These are phyloP conservation scores for Conchocele bisecta DNA, from an alignment of 2,888 invertebrate genomes.

Conservation along the genomic window DNA sequence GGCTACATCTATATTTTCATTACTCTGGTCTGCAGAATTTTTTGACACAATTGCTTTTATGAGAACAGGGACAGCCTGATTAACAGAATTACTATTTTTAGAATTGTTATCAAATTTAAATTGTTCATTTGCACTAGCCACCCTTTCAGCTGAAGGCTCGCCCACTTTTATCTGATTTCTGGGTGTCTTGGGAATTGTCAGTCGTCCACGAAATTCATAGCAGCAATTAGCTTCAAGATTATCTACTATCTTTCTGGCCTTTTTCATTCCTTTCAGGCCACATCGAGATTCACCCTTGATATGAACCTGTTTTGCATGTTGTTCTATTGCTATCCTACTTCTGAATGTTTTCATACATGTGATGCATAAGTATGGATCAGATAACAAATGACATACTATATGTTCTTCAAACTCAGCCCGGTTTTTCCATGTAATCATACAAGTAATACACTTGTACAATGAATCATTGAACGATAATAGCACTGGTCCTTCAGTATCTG, in stretches of 20 bases:
- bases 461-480: conserved; percentile 5
- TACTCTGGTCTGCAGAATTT: conserved; percentile 17
- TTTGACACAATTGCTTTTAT: conserved; percentile 13
- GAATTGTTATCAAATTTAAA: too few relatives aligned
- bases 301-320: conserved; percentile 58
- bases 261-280: conserved; percentile 62
- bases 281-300: conserved; percentile 54
- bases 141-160: too few relatives aligned
- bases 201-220: conserved; percentile 43
- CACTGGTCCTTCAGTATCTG: conserved; percentile 5
- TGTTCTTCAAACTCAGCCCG: conserved; percentile 63
- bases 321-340: conserved; percentile 53
- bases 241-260: conserved; percentile 50
- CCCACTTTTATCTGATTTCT: too few relatives aligned
- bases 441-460: conserved; percentile 35
- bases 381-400: conserved; percentile 58
- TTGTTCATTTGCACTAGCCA: too few relatives aligned
- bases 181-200: conserved; percentile 19
- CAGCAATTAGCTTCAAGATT: conserved; percentile 37
- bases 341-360: conserved; percentile 55
- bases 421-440: conserved; percentile 30
- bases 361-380: conserved; percentile 63
- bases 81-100: too few relatives aligned
- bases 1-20: conserved; percentile 13
- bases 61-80: too few relatives aligned